Conservation (phyloP, 2,113 vertebrate species). For the Gracilinanus agilis region DNA sequence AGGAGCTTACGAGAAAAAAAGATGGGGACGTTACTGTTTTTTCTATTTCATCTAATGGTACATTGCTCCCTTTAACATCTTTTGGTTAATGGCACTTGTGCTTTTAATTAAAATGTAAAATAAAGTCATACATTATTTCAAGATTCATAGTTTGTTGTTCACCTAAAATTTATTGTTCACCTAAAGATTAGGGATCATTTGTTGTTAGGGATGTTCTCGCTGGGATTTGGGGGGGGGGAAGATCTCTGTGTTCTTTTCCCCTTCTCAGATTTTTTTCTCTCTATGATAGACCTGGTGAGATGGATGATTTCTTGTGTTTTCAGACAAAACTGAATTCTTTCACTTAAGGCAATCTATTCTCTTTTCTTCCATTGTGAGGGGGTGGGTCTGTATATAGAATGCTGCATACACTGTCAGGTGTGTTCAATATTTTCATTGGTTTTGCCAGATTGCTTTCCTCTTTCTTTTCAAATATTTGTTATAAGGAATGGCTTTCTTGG, state of each 20-base stretch:
- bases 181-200: not conserved
- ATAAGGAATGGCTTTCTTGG: not conserved
- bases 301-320: constrained; percentile 33
- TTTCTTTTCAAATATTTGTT: not conserved
- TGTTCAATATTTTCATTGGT: not conserved
- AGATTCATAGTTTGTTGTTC: constrained; percentile 13
- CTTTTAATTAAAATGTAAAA: not conserved
- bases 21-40: not conserved
- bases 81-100: not conserved
- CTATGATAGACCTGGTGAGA: not conserved
- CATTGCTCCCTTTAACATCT: not conserved
- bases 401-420: not conserved
- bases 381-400: not conserved
- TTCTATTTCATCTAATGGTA: not conserved
- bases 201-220: not conserved
- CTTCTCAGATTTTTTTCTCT: not conserved
- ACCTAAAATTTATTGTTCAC: not conserved
- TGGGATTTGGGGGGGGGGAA: not conserved
- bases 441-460: not conserved
- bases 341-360: not conserved
- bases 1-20: not conserved
- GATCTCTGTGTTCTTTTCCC: not conserved
- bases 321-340: constrained; percentile 50
- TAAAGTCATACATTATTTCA: constrained; percentile 34
- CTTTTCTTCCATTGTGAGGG: not conserved